phyloP scores from a whole-genome alignment of 2,113 vertebrate genomes.

The Ameiurus melas region DNA sequence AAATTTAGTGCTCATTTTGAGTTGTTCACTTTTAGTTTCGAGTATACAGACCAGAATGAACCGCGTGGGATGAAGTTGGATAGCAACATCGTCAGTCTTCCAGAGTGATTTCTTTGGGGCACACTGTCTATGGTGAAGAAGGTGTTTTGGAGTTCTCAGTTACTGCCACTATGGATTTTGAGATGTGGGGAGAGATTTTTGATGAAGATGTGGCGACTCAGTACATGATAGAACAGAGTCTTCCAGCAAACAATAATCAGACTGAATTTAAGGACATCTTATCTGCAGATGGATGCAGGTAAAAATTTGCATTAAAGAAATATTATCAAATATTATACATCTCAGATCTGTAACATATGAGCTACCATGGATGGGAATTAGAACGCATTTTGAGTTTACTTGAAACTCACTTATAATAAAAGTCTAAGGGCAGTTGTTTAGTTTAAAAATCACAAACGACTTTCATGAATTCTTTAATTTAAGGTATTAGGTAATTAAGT shows the following conservation, averaged over 20 bases:
- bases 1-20: background rate
- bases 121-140: background rate
- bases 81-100: background rate
- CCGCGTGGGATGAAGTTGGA: background rate
- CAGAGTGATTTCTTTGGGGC: background rate
- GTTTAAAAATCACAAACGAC: background rate
- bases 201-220: slow-evolving; percentile 80
- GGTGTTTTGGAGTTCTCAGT: background rate
- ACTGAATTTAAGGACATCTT: slow-evolving; percentile 36
- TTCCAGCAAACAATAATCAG: slow-evolving; percentile 70
- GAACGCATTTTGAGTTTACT: background rate
- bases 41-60: background rate
- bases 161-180: slow-evolving; percentile 67
- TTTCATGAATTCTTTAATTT: background rate
- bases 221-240: slow-evolving; percentile 83
- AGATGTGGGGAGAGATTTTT: slow-evolving; percentile 60
- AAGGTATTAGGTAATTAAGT: background rate
- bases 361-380: background rate
- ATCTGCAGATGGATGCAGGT: slow-evolving; percentile 40
- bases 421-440: background rate
- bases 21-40: background rate
- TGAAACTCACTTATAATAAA: background rate
- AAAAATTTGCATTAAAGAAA: background rate
- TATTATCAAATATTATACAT: no score
- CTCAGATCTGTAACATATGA: background rate